Base-by-base conservation (phyloP, 2,113 vertebrate genomes). In the Stomatorhinus ivindoensis region DNA sequence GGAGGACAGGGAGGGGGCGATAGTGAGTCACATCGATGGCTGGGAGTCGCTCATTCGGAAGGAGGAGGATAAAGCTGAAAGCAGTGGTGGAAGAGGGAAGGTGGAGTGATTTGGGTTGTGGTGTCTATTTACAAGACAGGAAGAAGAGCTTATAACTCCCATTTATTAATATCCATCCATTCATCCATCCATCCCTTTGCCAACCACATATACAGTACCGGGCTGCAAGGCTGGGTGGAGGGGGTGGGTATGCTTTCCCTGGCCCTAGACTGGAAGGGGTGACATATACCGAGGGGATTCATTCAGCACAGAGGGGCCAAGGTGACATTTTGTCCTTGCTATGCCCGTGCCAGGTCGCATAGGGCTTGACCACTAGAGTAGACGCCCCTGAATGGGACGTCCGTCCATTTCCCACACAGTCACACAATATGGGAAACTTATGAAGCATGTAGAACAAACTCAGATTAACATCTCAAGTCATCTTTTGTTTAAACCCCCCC, bases 21-120 rank as follows among this genome's bases (percentile, higher is more conserved):
- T 61, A n/a, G 24, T 61, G 55, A 6, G 55, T 8, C 55, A 91
- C 88, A 73, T 76, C 89, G 48, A 89, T 11, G 73, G 31, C 35
- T n/a, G 88, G 61, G 46, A 88, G 47, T 53, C 39, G 51, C 83
- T 90, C 88, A 87, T 53, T 42, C 21, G 3, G 44, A 65, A 65
- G 48, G 51, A 80, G 80, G 51, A 42, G 69, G 48, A 31, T 89
- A 35, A 46, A 87, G 44, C 17, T 1, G 13, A 27, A 61, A 19
- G 27, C 11, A 58, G 35, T 7, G 47, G 46, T 19, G 27, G 82
- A 5, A n/a, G 31, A 90, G 39, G 27, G 13, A n/a, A 31, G 9
- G 3, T 42, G 9, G 76, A 47, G 42, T 42, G 69, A 76, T 35
- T 35, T 76, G 31, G n/a, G 13, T 73, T 35, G 10, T 3, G n/a